Evolutionary conservation across 64 coral and sea anemone species (phyloP), one percentile per base, ranked within the genome.

Genomic region (Trachythela sp.): DNA sequence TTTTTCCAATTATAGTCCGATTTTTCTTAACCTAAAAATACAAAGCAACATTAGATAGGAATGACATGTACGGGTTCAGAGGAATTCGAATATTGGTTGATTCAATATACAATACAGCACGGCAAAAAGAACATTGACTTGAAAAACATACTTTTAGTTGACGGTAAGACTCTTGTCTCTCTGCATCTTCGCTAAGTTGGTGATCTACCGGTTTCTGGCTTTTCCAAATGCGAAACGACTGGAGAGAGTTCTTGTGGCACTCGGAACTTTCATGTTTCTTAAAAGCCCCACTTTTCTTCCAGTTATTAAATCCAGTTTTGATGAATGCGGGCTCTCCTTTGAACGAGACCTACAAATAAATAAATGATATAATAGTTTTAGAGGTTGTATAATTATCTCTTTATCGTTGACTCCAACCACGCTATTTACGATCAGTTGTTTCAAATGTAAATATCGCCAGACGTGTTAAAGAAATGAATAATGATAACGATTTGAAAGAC

Each of bases 1-100:
- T 80, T 40, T 80, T 80, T n/a, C 75, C 34, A 80, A 80, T 80
- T 6, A 80, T 30, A 80, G 27, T 80, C 34, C 75, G 8, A 80
- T 80, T 80, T 80, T 80, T 80, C 33, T 80, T 9, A 80, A n/a
- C 75, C 34, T 15, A 80, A 37, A 80, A 5, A 37, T 37, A 80
- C 32, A 37, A 80, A 80, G 34, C 75, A 80, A 80, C 8, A 37
- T 36, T 40, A 80, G 9, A 34, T 80, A 9, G 34, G 75, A 80
- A 80, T 1, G 34, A 29, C 75, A 29, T 34, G 9, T 8, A 9
- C 37, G 13, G 32, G 17, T 34, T 9, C 75, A 9, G 8, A 0
- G 20, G 34, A 29, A 15, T 37, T 80, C 31, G 34, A 80, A 80
- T 35, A 80, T 80, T 0, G 10, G 30, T 29, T 37, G 22, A 64